Evolutionary conservation across 2,888 invertebrate genomes (phyloP).

Genomic region (Drosophila paramelanica): DNA sequence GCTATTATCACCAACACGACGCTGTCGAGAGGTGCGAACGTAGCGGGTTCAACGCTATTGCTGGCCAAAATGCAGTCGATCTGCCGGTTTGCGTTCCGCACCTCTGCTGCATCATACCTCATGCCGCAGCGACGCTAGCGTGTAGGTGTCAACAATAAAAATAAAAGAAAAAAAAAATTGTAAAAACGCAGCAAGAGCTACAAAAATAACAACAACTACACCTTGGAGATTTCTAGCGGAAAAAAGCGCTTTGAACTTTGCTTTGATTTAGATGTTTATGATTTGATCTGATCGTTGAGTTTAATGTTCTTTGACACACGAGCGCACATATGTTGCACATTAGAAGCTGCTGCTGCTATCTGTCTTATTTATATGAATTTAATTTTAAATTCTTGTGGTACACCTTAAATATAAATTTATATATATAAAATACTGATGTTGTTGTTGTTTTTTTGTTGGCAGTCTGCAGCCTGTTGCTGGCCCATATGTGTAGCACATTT

Average conservation of each 20-base stretch:
- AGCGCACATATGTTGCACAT: slow-evolving; percentile 38
- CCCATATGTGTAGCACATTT: slow-evolving; percentile 45
- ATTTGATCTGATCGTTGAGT: slow-evolving; percentile 40
- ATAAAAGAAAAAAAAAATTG: slow-evolving; percentile 1
- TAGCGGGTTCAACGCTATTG: slow-evolving; percentile 56
- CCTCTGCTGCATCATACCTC: background rate
- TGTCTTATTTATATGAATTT: slow-evolving; percentile 47
- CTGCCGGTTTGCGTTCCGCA: slow-evolving; percentile 1
- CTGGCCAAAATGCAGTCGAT: slow-evolving; percentile 56
- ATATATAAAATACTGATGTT: slow-evolving; percentile 17
- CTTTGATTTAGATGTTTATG: slow-evolving; percentile 41
- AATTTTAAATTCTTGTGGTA: slow-evolving; percentile 37
- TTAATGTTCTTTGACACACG: slow-evolving; percentile 46
- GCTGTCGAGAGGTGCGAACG: slow-evolving; percentile 64
- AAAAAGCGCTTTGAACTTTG: slow-evolving; percentile 68
- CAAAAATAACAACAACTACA: slow-evolving; percentile 25
- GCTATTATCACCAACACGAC: slow-evolving; percentile 60
- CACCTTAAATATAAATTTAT: slow-evolving; percentile 35
- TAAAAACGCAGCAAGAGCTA: slow-evolving; percentile 1
- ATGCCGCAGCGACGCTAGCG: slow-evolving; percentile 38
- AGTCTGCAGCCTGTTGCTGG: slow-evolving; percentile 30
- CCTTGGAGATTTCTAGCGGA: slow-evolving; percentile 50
- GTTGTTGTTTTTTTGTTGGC: slow-evolving; percentile 5
- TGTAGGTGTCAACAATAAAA: slow-evolving; percentile 74
- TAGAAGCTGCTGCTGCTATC: slow-evolving; percentile 6